Evolutionary conservation across 2,888 invertebrate species (phyloP).

Genomic region (Ceriagrion tenellum): DNA sequence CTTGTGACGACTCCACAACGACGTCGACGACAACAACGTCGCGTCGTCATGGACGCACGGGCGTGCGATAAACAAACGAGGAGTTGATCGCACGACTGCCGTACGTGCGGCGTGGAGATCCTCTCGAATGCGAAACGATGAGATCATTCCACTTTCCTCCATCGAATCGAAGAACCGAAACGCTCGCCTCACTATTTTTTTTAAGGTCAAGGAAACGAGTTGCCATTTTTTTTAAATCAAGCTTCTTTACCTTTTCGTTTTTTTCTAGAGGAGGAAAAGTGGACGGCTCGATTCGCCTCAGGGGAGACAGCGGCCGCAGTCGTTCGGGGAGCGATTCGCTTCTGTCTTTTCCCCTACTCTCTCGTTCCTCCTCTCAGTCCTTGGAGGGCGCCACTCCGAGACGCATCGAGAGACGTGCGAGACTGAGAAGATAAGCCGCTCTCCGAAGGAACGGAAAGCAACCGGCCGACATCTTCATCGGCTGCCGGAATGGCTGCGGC

Average conservation of each 20-base stretch:
- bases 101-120: neutral
- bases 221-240: neutral
- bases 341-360: no score
- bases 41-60: no score
- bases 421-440: no score
- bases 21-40: no score
- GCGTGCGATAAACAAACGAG: no score
- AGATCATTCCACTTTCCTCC: neutral
- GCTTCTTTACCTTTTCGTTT: neutral
- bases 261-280: neutral
- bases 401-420: no score
- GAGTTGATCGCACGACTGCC: neutral
- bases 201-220: slow-evolving; percentile 24
- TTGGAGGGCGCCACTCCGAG: neutral
- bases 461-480: no score
- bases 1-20: no score
- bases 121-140: neutral
- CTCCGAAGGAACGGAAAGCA: no score
- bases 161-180: neutral
- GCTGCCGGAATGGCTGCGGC: neutral
- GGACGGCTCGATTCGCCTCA: neutral
- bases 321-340: neutral
- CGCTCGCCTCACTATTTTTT: neutral
- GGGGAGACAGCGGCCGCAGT: no score
- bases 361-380: no score